Evolutionary conservation across 2,888 invertebrate species (phyloP).

Genomic region (Galerucella pusilla): DNA sequence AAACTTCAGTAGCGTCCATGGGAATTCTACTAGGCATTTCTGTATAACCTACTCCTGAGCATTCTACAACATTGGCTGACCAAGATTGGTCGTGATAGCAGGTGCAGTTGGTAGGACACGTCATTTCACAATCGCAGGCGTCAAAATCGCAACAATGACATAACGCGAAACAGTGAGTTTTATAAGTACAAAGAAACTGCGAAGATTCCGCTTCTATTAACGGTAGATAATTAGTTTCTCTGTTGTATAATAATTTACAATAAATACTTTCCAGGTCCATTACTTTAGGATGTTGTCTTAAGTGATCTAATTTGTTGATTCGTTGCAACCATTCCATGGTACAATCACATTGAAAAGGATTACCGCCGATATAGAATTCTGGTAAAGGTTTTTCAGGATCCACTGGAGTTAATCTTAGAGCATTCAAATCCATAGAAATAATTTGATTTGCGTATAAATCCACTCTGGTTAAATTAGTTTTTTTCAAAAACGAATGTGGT

Average conservation of each 20-base stretch:
- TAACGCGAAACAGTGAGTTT: constrained; percentile 91
- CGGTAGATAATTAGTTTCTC: constrained; percentile 86
- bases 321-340: constrained; percentile 96
- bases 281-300: constrained; percentile 88
- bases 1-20: constrained; percentile 95
- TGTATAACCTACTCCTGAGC: constrained; percentile 83
- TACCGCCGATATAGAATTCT: constrained; percentile 93
- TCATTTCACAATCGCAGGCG: constrained; percentile 98
- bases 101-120: constrained; percentile 92
- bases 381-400: constrained; percentile 81
- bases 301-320: constrained; percentile 85
- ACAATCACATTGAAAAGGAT: constrained; percentile 95
- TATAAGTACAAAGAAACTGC: constrained; percentile 92
- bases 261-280: constrained; percentile 91
- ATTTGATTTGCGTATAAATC: constrained; percentile 94
- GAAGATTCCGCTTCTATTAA: constrained; percentile 87
- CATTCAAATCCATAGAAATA: constrained; percentile 89
- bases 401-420: constrained; percentile 83
- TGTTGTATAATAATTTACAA: constrained; percentile 87
- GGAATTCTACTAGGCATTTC: constrained; percentile 89
- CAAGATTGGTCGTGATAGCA: constrained; percentile 96
- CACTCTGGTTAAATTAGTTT: constrained; percentile 88
- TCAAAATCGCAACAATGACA: constrained; percentile 98
- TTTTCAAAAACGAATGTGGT: constrained; percentile 89
- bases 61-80: constrained; percentile 93